phyloP scores from a whole-genome alignment of 2,888 invertebrate genomes.

The Agrochola litura region DNA sequence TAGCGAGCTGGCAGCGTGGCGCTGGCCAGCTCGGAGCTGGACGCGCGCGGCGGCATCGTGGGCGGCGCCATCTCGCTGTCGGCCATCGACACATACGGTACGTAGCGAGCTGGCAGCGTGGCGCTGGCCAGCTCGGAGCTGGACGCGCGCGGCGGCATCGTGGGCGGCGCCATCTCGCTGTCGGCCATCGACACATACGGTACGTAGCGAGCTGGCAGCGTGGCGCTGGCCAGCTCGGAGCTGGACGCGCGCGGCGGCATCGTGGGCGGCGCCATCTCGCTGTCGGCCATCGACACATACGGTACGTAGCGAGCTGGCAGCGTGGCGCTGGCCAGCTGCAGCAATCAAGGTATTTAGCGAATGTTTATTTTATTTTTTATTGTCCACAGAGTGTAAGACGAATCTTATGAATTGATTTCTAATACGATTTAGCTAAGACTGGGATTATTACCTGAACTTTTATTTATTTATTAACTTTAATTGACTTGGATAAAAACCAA shows the following conservation, averaged over 20 bases:
- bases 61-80: slow-evolving; percentile 98
- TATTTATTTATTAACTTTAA: too few species aligned
- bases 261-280: too few species aligned
- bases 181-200: slow-evolving; percentile 96
- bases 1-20: slow-evolving; percentile 90
- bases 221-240: too few species aligned
- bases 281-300: too few species aligned
- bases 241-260: too few species aligned
- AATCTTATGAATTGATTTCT: too few species aligned
- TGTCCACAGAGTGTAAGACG: neutral
- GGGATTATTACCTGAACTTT: too few species aligned
- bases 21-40: slow-evolving; percentile 96
- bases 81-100: slow-evolving; percentile 95
- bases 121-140: slow-evolving; percentile 97
- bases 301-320: neutral
- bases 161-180: slow-evolving; percentile 98
- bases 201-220: slow-evolving; percentile 71
- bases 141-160: slow-evolving; percentile 99
- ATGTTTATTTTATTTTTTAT: too few species aligned
- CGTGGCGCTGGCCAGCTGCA: too few species aligned
- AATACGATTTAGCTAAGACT: too few species aligned
- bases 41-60: slow-evolving; percentile 99
- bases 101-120: slow-evolving; percentile 84
- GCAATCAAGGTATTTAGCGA: too few species aligned
- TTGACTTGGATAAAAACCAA: too few species aligned